phyloP scores from a whole-genome alignment of 2,797 vertebrate species.

The Oreortyx pictus region DNA sequence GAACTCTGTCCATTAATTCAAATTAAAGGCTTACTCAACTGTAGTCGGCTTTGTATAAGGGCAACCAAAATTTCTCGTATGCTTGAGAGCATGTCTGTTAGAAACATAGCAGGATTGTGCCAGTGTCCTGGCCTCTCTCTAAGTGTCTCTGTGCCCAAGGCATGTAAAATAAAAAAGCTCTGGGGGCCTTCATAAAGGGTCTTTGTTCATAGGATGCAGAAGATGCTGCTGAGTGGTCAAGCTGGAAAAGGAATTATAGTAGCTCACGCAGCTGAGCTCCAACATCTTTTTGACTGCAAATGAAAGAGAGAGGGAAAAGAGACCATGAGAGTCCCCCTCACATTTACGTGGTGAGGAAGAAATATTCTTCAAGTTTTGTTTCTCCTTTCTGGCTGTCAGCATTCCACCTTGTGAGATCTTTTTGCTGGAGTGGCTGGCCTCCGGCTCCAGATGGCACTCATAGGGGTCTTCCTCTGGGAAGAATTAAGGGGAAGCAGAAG shows the following conservation, averaged over 20 bases:
- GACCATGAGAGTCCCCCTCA: background rate
- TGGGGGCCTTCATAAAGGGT: background rate
- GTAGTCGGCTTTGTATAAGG: background rate
- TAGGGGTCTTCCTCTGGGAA: background rate
- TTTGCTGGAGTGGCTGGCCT: background rate
- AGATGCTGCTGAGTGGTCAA: background rate
- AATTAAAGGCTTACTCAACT: background rate
- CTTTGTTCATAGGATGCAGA: background rate
- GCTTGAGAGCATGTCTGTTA: background rate
- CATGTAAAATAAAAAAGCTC: background rate
- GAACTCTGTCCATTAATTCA: background rate
- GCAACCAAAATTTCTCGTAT: background rate
- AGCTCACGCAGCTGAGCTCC: background rate
- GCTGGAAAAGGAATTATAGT: constrained; percentile 32
- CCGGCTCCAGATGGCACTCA: background rate
- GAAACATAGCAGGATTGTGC: background rate
- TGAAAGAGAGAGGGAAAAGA: background rate
- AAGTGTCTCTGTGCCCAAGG: background rate
- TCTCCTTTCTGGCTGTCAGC: background rate
- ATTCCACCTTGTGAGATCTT: background rate
- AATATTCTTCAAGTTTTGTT: background rate
- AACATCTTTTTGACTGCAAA: background rate
- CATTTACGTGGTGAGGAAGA: background rate
- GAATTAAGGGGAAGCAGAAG: background rate
- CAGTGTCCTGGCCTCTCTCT: background rate